Percentiles rank a stretch among this genome's conserved stretches.
phyloP scores from a whole-genome alignment of 2,888 invertebrate species.

The Odontocolon sp. region DNA sequence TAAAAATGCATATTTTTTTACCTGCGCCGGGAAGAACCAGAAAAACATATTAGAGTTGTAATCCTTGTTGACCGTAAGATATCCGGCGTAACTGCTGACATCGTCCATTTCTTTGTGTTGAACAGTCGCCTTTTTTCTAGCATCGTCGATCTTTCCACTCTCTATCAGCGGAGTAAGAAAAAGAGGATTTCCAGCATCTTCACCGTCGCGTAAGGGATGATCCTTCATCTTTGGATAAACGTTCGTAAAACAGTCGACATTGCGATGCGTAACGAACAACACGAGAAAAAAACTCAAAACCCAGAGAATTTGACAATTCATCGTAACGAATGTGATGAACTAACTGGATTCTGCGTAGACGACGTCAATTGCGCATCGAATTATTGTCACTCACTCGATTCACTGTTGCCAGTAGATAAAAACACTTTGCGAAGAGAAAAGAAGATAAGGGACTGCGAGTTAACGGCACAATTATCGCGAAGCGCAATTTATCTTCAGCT shows the following conservation, averaged over 20 bases:
- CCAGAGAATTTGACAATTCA: background rate
- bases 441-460: background rate
- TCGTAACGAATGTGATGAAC: background rate
- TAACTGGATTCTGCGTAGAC: background rate
- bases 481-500: background rate
- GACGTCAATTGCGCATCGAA: conserved; percentile 30
- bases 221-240: conserved; percentile 74
- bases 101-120: conserved; percentile 84
- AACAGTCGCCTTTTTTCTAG: conserved; percentile 83
- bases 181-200: conserved; percentile 84
- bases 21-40: conserved; percentile 93
- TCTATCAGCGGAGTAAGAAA: conserved; percentile 90
- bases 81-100: conserved; percentile 89
- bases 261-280: conserved; percentile 5
- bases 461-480: background rate
- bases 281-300: conserved; percentile 17
- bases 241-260: conserved; percentile 55
- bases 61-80: conserved; percentile 90
- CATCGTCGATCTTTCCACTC: conserved; percentile 86
- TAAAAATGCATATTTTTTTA: conserved; percentile 53
- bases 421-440: background rate
- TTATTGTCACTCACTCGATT: background rate
- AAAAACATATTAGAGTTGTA: conserved; percentile 93
- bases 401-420: too few relatives aligned
- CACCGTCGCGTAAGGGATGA: conserved; percentile 74